These are phyloP conservation scores for Pomatostomus ruficeps DNA, from an alignment of 2,113 vertebrate genomes.

Conservation along the genomic window DNA sequence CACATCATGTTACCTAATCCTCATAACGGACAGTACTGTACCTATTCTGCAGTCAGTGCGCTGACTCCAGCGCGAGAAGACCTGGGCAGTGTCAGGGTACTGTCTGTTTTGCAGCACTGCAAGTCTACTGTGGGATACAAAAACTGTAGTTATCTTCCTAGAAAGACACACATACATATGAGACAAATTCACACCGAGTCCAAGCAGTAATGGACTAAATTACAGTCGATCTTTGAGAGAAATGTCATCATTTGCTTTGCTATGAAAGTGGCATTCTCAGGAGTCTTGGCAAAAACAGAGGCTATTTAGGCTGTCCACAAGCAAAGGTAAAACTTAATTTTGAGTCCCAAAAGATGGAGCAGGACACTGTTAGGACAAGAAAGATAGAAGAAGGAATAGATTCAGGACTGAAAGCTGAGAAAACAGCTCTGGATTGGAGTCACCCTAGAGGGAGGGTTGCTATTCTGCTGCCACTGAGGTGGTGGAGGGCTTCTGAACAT, in stretches of 20 bases:
- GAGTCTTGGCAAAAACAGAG: neutral
- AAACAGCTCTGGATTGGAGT: neutral
- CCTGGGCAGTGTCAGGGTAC: neutral
- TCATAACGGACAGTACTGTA: neutral
- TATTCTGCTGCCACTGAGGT: neutral
- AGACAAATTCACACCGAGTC: neutral
- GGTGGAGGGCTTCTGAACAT: neutral
- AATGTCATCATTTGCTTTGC: neutral
- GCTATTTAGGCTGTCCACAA: neutral
- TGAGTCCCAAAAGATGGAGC: neutral
- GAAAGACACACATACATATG: neutral
- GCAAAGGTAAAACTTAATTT: neutral
- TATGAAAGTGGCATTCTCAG: neutral
- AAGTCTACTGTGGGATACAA: neutral
- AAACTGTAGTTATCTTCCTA: neutral
- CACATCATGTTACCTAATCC: neutral
- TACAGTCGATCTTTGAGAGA: neutral
- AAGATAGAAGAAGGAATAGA: neutral
- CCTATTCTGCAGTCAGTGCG: fast-evolving
- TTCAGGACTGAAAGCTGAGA: neutral
- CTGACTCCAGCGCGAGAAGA: neutral
- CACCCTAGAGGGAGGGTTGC: neutral
- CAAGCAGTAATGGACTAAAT: neutral
- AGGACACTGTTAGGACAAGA: neutral
- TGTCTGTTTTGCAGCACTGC: neutral